phyloP scores from a whole-genome alignment of 2,797 vertebrate genomes.

The Muraenolepis orangiensis region DNA sequence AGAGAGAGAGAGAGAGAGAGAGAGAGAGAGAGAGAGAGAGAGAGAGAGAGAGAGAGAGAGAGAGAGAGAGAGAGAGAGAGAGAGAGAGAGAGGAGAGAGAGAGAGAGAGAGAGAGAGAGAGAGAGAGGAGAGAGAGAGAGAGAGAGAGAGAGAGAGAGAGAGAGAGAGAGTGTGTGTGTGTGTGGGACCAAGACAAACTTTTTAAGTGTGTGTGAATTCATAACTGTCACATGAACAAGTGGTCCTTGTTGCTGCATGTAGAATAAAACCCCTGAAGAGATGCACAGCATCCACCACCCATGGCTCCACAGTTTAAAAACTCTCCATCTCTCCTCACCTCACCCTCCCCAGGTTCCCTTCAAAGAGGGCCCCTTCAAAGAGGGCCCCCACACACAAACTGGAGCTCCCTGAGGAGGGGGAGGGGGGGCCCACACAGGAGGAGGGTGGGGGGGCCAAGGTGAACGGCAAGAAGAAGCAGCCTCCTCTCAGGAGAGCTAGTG shows the following conservation, averaged over 20 bases:
- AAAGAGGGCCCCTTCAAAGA: conserved; percentile 77
- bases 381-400: conserved; percentile 50
- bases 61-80: no score
- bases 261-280: no score
- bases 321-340: background rate
- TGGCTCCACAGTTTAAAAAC: background rate
- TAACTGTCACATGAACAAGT: no score
- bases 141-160: no score
- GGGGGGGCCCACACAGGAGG: background rate
- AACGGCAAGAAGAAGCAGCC: conserved; percentile 25
- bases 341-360: conserved; percentile 77
- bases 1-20: no score
- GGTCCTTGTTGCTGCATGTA: no score
- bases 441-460: conserved; percentile 26
- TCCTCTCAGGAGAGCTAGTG: conserved; percentile 24
- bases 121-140: no score
- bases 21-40: no score
- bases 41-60: no score
- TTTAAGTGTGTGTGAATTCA: background rate
- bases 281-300: background rate
- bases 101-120: no score
- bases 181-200: no score
- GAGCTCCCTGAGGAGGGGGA: conserved; percentile 28
- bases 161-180: conserved; percentile 27
- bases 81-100: no score